Evolutionary conservation across 2,888 invertebrate species (phyloP), one percentile per base, ranked within the genome.

Genomic region (Parelbella ahira): DNA sequence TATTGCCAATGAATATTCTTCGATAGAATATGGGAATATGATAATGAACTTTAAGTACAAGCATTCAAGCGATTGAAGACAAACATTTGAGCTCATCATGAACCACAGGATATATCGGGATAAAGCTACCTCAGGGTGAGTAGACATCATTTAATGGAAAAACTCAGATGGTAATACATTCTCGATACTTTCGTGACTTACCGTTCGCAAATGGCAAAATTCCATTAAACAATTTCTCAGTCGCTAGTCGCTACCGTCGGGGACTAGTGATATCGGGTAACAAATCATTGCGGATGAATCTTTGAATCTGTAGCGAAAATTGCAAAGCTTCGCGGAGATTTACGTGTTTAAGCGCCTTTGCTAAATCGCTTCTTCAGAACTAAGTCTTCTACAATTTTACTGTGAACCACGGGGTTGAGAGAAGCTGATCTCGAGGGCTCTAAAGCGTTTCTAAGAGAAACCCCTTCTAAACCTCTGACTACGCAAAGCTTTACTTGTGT

Each of bases 401-500:
- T 57, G 60, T 60, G 64, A 65, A 62, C 56, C 58, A 53, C 41
- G 42, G 43, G 65, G 63, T 58, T 53, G 50, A 63, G 62, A 52
- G 66, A 73, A 73, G 73, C 69, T 63, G 61, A 62, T 55, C 50
- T 58, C 53, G 58, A 69, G 75, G 76, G 59, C 60, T 71, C 76
- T 79, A 81, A 66, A 74, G 72, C 70, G 49, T 19, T 36, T 20
- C 76, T 77, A 76, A 55, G 47, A 58, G 58, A 68, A 58, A 71
- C 64, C 74, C 64, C 15, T 62, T 63, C 70, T 76, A 71, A 63
- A 48, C 52, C 28, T 58, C 46, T 55, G 61, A 58, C 78, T 83
- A 83, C 71, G 73, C 72, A 75, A 83, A 82, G 80, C 82, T 77
- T 78, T 64, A 73, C 68, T 69, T 38, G 32, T 49, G 20, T 45